phyloP scores from a whole-genome alignment of 2,888 invertebrate species.

The Tiliacea citrago region DNA sequence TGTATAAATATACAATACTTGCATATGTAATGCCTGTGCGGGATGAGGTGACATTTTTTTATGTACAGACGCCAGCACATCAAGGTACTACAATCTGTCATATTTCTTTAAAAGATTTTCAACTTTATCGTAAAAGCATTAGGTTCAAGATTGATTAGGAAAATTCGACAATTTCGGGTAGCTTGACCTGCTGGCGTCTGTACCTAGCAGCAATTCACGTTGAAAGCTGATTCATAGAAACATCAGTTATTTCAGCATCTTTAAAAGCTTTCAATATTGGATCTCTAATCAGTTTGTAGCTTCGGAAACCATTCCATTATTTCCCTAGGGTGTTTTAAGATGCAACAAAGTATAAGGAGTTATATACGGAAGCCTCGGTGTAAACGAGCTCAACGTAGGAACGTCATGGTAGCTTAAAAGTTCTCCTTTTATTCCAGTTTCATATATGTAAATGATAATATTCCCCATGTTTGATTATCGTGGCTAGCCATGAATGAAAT shows the following conservation, averaged over 20 bases:
- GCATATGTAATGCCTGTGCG: constrained; percentile 29
- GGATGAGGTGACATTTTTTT: constrained; percentile 53
- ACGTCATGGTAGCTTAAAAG: background rate
- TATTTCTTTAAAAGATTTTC: no score
- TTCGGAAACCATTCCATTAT: constrained; percentile 1
- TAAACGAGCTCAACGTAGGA: background rate
- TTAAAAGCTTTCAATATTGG: background rate
- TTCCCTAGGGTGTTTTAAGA: constrained; percentile 23
- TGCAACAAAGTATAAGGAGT: background rate
- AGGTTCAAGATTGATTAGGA: no score
- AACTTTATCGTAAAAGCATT: no score
- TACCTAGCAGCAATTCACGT: background rate
- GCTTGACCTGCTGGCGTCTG: no score
- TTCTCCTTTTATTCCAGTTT: no score
- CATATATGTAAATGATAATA: constrained; percentile 10
- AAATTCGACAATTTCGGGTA: no score
- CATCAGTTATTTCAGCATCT: background rate
- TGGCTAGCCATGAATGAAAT: constrained; percentile 16
- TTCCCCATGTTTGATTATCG: constrained; percentile 2
- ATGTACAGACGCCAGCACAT: no score
- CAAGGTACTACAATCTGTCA: no score
- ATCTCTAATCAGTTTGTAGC: constrained; percentile 14
- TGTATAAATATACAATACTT: constrained; percentile 71
- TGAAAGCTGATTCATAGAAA: background rate
- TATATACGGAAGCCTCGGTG: background rate